A percentile compares a stretch with the other conserved stretches of the same genome.
Evolutionary conservation across 2,888 invertebrate genomes (phyloP).

Genomic region (Nomada hirtipes): DNA sequence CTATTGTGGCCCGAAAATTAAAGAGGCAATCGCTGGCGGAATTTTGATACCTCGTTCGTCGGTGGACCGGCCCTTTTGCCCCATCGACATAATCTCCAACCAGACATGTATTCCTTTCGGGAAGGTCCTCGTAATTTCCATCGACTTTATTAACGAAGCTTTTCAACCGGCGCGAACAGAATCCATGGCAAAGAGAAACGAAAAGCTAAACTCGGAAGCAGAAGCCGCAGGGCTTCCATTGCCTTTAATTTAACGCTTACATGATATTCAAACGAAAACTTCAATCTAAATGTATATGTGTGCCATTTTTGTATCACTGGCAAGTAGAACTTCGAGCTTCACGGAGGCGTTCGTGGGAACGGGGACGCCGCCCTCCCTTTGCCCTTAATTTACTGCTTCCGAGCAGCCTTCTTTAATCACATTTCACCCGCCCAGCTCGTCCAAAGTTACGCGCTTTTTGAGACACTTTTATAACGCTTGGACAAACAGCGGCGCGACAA

Average conservation of each 20-base stretch:
- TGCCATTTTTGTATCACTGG: conserved; percentile 20
- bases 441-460: neutral
- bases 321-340: conserved; percentile 30
- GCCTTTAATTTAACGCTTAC: conserved; percentile 51
- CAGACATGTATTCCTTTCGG: conserved; percentile 26
- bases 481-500: conserved; percentile 4
- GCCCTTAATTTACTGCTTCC: neutral
- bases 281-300: conserved; percentile 42
- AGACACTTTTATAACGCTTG: neutral
- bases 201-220: neutral
- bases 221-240: conserved; percentile 21
- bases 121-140: conserved; percentile 33
- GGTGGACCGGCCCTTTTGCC: conserved; percentile 2
- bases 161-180: conserved; percentile 28
- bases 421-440: neutral
- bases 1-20: conserved; percentile 6
- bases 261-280: conserved; percentile 44
- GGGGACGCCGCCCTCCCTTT: too few species aligned
- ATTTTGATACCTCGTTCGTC: conserved; percentile 5
- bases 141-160: conserved; percentile 47
- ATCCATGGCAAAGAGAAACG: conserved; percentile 30
- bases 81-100: conserved; percentile 27
- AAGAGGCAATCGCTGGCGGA: conserved; percentile 1
- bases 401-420: neutral
- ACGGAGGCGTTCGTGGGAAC: conserved; percentile 13